Conservation (phyloP, 2,888 invertebrate species). For the Luperina nickerlii region DNA sequence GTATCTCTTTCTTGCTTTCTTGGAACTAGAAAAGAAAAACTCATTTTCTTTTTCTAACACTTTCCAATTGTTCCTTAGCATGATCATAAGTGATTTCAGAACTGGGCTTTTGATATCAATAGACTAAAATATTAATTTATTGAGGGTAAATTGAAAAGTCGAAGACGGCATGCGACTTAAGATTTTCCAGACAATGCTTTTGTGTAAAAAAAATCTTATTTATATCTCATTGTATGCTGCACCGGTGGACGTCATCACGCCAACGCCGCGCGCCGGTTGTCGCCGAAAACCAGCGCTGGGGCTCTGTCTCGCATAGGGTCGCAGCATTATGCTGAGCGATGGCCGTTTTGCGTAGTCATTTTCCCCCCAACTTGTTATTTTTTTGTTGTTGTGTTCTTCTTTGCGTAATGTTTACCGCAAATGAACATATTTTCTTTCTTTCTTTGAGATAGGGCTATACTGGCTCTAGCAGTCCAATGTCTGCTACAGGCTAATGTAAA, state of each 20-base stretch:
- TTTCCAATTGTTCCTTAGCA: background rate
- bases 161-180: background rate
- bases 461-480: background rate
- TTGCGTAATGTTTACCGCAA: background rate
- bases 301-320: too few relatives aligned
- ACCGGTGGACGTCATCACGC: background rate
- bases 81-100: background rate
- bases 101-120: background rate
- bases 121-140: background rate
- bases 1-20: background rate
- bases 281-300: background rate
- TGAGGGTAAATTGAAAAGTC: background rate
- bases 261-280: background rate
- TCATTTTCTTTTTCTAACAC: background rate
- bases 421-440: background rate
- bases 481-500: background rate
- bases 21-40: background rate
- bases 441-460: background rate
- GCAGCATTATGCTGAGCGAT: too few relatives aligned
- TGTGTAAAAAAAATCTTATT: too few relatives aligned
- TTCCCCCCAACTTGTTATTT: background rate
- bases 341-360: background rate
- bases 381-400: background rate
- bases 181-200: background rate
- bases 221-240: too few relatives aligned